Base-by-base conservation (phyloP, 2,113 vertebrate genomes). In the Stegastes partitus region DNA sequence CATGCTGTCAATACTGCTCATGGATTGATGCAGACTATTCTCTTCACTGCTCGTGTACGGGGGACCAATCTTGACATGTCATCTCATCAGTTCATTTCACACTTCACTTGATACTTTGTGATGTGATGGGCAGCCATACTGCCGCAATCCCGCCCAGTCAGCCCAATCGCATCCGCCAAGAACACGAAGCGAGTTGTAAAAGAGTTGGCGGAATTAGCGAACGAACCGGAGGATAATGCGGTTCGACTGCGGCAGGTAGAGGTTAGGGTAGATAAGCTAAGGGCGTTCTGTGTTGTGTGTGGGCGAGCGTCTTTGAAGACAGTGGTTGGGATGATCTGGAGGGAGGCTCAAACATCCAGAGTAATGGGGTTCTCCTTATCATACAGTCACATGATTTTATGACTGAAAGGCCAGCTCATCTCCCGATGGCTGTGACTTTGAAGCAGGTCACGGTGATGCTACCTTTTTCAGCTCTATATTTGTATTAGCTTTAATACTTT, bases 11-110 rank as follows among this genome's bases (percentile, higher is more conserved):
- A 23, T 42, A 59, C 59, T 21, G 68, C 45, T 61, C 62, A 45
- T 14, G 64, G 68, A 68, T 25, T 69, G 53, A 65, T 64, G 49
- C 22, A 7, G 56, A 75, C 44, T 70, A 67, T 77, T 87, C 59
- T 79, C 70, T 72, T 65, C 66, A 61, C 58, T 84, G 55, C 66
- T 85, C 68, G 23, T 83, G 87, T 82, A 58, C 61, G 37, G 37
- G 57, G 58, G 67, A 81, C 87, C 87, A 90, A 92, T 92, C 89
- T 89, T 77, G 85, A 88, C 87, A 63, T 89, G 89, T 88, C 77
- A 84, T 88, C 77, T 74, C 90, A 86, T 92, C 91, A 85, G 91
- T 91, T 93, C 79, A 92, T 94, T 92, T 93, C 91, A 93, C 89
- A 91, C 91, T 87, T 87, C 78, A 64, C 85, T 94, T 80, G 62